Percentiles rank a stretch among this genome's conserved stretches.
Conservation (phyloP, 2,888 invertebrate genomes). For the Neoscelio sp. region DNA sequence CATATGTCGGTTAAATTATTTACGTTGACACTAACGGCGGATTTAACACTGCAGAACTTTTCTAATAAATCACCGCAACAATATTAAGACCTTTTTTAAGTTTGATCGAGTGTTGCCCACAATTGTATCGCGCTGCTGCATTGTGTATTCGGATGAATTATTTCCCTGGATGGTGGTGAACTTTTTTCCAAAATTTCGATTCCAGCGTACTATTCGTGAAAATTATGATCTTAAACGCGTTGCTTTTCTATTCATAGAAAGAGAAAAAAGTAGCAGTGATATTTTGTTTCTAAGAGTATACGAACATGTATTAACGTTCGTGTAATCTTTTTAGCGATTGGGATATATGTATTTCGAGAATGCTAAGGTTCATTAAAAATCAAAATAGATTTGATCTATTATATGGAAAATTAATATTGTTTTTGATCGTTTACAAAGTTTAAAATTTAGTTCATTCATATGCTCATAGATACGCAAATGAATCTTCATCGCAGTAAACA, state of each 20-base stretch:
- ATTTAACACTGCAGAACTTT: constrained; percentile 62
- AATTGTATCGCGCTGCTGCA: constrained; percentile 47
- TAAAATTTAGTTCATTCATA: neutral
- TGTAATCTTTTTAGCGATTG: no score
- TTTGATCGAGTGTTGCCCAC: constrained; percentile 55
- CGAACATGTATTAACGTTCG: no score
- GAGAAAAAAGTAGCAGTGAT: neutral
- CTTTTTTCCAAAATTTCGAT: constrained; percentile 41
- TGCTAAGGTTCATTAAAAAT: no score
- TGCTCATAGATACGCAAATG: constrained; percentile 14
- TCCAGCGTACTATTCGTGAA: neutral
- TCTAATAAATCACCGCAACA: constrained; percentile 58
- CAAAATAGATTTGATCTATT: no score
- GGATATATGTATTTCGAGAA: no score
- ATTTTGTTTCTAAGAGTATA: no score
- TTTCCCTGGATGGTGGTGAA: constrained; percentile 22
- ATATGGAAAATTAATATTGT: no score
- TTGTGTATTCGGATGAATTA: constrained; percentile 42
- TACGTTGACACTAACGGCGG: constrained; percentile 54
- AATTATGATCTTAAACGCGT: constrained; percentile 20
- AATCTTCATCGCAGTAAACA: constrained; percentile 24
- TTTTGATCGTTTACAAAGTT: neutral
- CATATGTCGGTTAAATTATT: constrained; percentile 72
- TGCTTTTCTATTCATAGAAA: constrained; percentile 14
- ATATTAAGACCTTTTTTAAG: constrained; percentile 60